Base-by-base conservation (phyloP, 2,113 vertebrate species). In the Lathamus discolor region DNA sequence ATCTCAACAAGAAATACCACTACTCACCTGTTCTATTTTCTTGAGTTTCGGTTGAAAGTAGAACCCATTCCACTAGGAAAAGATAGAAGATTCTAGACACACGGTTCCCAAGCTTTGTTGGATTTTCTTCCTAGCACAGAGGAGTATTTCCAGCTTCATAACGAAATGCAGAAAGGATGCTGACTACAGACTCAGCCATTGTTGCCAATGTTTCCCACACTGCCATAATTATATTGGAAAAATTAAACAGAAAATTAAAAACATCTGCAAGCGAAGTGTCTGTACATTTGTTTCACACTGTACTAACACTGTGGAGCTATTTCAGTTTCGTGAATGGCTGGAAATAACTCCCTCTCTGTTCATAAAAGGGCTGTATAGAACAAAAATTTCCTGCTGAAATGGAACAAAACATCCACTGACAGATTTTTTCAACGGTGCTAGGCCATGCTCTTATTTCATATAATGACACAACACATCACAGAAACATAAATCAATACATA, bases 221-320 rank as follows among this genome's bases (percentile, higher is more conserved):
- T 68, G 23, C 17, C 6, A 19, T 55, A 88, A 63, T 68, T 77
- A 84, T 33, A 16, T 8, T 64, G 11, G 5, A 13, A 90, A 6
- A 74, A 86, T 75, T 78, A 91, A 63, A 17, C n/a, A 77, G 76
- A 67, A 63, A 92, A 80, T 18, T 46, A 29, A 51, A 70, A 67
- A 49, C 25, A 63, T 81, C 64, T 93, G 41, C 4, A 19, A 17
- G 1, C 4, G 22, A 44, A 83, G 17, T 28, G 16, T 51, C 55
- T 72, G 24, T 37, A 48, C 7, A 14, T 77, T 83, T 88, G 15
- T 81, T 93, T 95, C 41, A 55, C 22, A 28, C 39, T n/a, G 39
- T 70, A 31, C 33, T 59, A 48, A 49, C 22, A 49, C 17, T 82
- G 10, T n/a, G 7, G 24, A 77, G 19, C 44, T 83, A 64, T 66